Evolutionary conservation across 2,888 invertebrate species (phyloP), one percentile per base, ranked within the genome.

Genomic region (Dromius quadrimaculatus): DNA sequence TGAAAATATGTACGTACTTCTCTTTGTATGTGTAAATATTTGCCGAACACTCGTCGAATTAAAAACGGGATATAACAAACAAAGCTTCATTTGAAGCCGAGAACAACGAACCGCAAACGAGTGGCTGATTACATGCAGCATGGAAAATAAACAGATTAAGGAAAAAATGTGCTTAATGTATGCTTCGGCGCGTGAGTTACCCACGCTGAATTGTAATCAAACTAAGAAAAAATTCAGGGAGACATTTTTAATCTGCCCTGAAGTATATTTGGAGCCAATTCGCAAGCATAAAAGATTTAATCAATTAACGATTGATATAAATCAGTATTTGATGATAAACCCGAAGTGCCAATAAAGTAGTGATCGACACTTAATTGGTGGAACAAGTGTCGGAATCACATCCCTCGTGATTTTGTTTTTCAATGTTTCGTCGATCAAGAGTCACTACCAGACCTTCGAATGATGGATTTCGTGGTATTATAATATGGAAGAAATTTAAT

Each of bases 41-140:
- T 59, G 59, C 36, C 59, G 59, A 36, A 59, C 59, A 59, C 59
- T 59, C 59, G 59, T 59, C 59, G 59, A 36, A 59, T 59, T 59
- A 59, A 59, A 59, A 59, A 59, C 59, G 20, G 59, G 50, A 54
- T 54, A 54, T 54, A 28, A 54, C 50, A 54, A 54, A 59, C 59
- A 59, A 59, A 59, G 59, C 59, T 59, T 59, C 38, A 59, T 59
- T 59, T 34, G 9, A 36, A 9, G 19, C 59, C 8, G 19, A 13
- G 50, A 54, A 54, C 36, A 38, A 34, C 34, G 38, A 59, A 59
- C 59, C 59, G 20, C 59, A 59, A 57, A 54, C 50, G 50, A 54
- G 28, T 54, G 50, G 50, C 50, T 54, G 50, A 54, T 54, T 54
- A 15, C 32, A 54, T 54, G 28, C 23, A 43, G 50, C 59, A 19